Percentiles rank a stretch among this genome's conserved stretches.
These are phyloP conservation scores for Stictonetta naevosa DNA, from an alignment of 2,113 vertebrate species.

Conservation along the genomic window DNA sequence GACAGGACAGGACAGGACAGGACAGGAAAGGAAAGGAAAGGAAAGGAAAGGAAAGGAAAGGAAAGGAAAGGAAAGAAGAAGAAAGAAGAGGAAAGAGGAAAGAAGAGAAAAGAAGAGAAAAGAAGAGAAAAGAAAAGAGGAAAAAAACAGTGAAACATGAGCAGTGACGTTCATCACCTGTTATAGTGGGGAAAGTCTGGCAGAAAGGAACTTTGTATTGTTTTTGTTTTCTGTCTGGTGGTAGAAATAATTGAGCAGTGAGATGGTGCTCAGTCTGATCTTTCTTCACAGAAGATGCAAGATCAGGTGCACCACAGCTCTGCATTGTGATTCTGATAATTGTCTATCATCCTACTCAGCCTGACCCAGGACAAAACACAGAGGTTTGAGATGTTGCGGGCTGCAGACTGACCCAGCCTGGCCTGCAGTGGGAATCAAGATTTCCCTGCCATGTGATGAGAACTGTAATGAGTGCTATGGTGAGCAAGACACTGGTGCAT, in stretches of 20 bases:
- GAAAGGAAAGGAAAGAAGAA: too few relatives aligned
- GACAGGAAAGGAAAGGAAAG: too few relatives aligned
- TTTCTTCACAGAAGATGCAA: not conserved
- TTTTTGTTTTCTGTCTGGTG: not conserved
- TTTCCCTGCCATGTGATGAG: not conserved
- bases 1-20: too few relatives aligned
- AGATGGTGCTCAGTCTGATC: not conserved
- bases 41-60: too few relatives aligned
- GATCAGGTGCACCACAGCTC: not conserved
- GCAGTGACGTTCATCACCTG: not conserved
- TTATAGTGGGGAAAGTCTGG: not conserved
- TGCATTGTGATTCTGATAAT: not conserved
- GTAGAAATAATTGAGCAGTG: not conserved
- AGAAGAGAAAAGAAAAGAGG: too few relatives aligned
- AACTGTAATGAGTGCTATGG: not conserved
- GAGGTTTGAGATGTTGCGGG: not conserved
- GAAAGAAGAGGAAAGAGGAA: too few relatives aligned
- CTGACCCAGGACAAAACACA: not conserved
- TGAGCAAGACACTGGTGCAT: not conserved
- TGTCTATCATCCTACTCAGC: not conserved
- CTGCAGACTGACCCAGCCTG: not conserved
- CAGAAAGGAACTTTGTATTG: not conserved
- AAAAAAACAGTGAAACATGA: too few relatives aligned
- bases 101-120: too few relatives aligned
- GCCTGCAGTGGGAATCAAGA: not conserved